Percentiles rank a stretch among this genome's conserved stretches.
Conservation (phyloP, 2,888 invertebrate genomes). For the Erebia ligea region DNA sequence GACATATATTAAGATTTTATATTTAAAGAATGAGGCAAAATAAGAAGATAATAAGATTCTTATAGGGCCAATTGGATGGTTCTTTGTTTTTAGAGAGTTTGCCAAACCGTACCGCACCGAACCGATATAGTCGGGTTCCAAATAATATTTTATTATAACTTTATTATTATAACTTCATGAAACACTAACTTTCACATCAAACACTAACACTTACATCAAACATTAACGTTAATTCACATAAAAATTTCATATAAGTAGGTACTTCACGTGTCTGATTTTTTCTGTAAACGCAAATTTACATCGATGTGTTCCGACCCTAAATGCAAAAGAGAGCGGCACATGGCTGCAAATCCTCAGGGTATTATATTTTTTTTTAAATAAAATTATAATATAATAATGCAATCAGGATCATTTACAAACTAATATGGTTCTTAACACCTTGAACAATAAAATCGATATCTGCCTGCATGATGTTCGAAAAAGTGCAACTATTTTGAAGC, state of each 20-base stretch:
- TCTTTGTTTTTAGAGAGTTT: too few species aligned
- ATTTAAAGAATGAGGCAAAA: not conserved
- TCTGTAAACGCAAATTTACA: not conserved
- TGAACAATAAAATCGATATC: conserved; percentile 25
- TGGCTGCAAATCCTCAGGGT: conserved; percentile 19
- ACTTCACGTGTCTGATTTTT: not conserved
- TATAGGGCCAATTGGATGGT: too few species aligned
- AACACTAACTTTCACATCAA: too few species aligned
- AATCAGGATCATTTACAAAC: conserved; percentile 8
- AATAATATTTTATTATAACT: too few species aligned
- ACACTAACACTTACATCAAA: too few species aligned
- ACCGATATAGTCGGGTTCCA: too few species aligned
- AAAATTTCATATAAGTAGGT: not conserved
- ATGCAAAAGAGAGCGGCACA: conserved; percentile 12
- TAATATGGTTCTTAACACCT: conserved; percentile 7
- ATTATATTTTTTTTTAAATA: conserved; percentile 23
- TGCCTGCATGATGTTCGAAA: not conserved
- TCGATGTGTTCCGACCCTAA: conserved; percentile 7
- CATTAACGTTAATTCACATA: too few species aligned
- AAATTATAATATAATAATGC: conserved; percentile 10
- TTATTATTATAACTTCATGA: too few species aligned
- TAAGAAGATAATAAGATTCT: too few species aligned
- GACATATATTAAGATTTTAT: not conserved
- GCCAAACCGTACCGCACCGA: too few species aligned
- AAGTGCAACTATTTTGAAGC: conserved; percentile 26